Percentiles rank a stretch among this genome's conserved stretches.
Evolutionary conservation across 2,113 vertebrate genomes (phyloP).

Genomic region (Nycticorax nycticorax): DNA sequence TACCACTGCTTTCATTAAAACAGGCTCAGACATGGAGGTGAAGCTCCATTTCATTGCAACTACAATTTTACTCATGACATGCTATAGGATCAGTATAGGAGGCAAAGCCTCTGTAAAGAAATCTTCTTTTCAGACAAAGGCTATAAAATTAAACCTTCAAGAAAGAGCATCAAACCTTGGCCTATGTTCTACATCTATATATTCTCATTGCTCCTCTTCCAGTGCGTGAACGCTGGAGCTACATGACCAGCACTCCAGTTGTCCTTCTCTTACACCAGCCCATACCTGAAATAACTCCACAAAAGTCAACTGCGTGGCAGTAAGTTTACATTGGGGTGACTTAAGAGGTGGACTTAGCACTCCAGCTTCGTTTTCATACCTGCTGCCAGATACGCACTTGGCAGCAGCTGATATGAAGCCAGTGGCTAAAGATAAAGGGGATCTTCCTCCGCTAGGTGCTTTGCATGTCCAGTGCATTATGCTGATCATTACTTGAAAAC

Average conservation of each 20-base stretch:
- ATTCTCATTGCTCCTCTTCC: background rate
- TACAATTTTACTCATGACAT: background rate
- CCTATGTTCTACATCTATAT: background rate
- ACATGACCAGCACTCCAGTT: background rate
- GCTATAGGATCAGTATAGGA: background rate
- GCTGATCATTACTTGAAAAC: background rate
- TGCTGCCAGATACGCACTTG: fast-evolving
- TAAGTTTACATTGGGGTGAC: background rate
- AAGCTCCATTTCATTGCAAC: background rate
- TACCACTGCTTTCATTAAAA: background rate
- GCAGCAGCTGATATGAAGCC: background rate
- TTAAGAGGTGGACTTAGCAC: background rate
- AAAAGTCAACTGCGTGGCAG: background rate
- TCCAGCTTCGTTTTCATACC: background rate
- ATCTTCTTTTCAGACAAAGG: background rate
- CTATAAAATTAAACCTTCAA: background rate
- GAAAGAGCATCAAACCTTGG: background rate
- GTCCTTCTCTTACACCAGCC: background rate
- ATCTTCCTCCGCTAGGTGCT: background rate
- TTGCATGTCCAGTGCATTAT: background rate
- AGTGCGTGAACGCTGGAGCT: background rate
- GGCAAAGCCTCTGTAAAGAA: background rate
- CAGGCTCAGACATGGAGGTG: background rate
- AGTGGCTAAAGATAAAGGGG: background rate
- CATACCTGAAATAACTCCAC: background rate